phyloP scores from a whole-genome alignment of 2,888 invertebrate genomes.

The Stegana nigrithorax region DNA sequence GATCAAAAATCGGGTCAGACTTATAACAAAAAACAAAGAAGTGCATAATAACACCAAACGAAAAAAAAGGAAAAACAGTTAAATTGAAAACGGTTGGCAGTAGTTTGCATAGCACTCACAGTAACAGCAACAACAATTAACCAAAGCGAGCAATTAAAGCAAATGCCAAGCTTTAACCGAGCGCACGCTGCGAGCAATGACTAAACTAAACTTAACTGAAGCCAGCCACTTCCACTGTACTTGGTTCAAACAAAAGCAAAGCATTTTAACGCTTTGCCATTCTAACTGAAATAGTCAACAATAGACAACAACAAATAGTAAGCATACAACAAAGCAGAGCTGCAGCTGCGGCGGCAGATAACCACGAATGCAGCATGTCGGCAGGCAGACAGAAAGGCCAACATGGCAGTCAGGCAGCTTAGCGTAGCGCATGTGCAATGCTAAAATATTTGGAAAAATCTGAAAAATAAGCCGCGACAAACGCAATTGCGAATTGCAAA shows the following conservation, averaged over 20 bases:
- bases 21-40: not conserved
- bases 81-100: too few species aligned
- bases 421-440: too few species aligned
- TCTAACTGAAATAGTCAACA: conserved; percentile 30
- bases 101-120: too few species aligned
- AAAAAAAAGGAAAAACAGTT: conserved; percentile 27
- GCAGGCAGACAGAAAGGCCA: conserved; percentile 37
- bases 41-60: conserved; percentile 8
- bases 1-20: not conserved
- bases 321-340: not conserved
- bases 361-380: conserved; percentile 20
- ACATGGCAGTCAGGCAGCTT: too few species aligned
- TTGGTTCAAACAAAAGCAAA: conserved; percentile 44
- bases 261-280: conserved; percentile 46
- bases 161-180: conserved; percentile 18
- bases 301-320: not conserved
- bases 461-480: conserved; percentile 22
- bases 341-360: too few species aligned
- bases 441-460: too few species aligned
- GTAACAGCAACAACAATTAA: not conserved
- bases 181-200: conserved; percentile 19
- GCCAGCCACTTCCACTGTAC: conserved; percentile 43
- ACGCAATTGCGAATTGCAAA: conserved; percentile 14
- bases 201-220: not conserved
- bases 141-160: conserved; percentile 25